phyloP scores from a whole-genome alignment of 2,113 vertebrate genomes.

The Upupa epops region DNA sequence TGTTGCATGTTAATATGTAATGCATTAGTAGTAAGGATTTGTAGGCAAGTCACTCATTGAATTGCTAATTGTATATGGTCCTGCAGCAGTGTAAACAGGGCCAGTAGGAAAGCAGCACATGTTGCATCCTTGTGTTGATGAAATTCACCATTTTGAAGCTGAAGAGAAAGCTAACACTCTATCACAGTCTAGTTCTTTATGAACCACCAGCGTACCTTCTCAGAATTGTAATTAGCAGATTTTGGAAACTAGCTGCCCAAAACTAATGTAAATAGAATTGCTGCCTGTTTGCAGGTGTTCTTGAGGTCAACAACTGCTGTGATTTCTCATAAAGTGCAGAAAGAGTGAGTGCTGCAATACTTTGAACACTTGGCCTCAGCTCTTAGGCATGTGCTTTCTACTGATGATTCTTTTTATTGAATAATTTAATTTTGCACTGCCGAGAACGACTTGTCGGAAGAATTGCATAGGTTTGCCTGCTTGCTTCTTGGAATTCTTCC shows the following conservation, averaged over 20 bases:
- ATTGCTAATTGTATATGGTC: background rate
- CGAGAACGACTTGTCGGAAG: background rate
- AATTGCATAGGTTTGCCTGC: background rate
- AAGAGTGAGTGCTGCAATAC: background rate
- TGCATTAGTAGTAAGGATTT: background rate
- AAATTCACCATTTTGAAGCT: background rate
- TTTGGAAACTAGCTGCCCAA: background rate
- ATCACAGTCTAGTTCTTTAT: background rate
- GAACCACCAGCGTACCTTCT: background rate
- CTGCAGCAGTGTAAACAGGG: background rate
- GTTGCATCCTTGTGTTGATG: background rate
- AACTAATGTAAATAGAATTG: background rate
- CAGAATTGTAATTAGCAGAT: background rate
- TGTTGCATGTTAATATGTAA: fast-evolving
- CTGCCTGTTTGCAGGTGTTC: background rate
- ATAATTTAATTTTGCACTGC: background rate
- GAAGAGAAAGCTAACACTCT: background rate
- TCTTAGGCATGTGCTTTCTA: background rate
- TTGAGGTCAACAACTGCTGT: background rate
- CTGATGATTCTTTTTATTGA: background rate
- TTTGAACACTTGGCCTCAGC: background rate
- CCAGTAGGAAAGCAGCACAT: background rate
- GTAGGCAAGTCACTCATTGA: background rate
- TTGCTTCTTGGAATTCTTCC: background rate
- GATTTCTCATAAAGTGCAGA: background rate